phyloP scores from a whole-genome alignment of 2,888 invertebrate genomes.

The Diplolepis rosae region DNA sequence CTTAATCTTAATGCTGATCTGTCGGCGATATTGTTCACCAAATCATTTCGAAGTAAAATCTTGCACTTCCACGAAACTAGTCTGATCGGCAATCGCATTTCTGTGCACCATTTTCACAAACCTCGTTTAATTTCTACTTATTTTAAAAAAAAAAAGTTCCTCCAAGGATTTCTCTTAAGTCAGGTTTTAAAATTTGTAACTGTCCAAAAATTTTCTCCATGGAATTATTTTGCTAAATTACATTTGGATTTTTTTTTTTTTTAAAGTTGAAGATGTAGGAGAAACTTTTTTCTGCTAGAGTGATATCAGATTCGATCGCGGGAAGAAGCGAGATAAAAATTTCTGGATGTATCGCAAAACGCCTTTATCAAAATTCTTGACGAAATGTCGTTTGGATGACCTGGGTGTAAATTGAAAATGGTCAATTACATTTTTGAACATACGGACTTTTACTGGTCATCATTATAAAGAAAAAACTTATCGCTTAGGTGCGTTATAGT shows the following conservation, averaged over 20 bases:
- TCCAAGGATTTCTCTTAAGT: not conserved
- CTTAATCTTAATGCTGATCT: not conserved
- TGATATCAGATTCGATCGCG: not conserved
- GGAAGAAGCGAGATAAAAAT: not conserved
- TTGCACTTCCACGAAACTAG: conserved; percentile 1
- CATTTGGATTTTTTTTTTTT: not conserved
- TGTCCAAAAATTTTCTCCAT: not conserved
- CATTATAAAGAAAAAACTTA: not conserved
- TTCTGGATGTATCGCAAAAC: not conserved
- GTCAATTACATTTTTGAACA: conserved; percentile 45
- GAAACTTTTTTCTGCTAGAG: not conserved
- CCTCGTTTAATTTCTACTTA: not conserved
- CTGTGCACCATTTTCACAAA: conserved; percentile 2
- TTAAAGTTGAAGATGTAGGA: not conserved
- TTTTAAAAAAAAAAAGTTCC: not conserved
- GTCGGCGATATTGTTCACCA: not conserved
- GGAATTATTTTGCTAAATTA: not conserved
- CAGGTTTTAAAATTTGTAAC: not conserved
- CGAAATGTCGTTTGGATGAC: not conserved
- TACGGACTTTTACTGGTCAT: conserved; percentile 30
- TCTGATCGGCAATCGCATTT: conserved; percentile 4
- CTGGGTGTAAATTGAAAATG: conserved; percentile 45
- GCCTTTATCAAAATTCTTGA: not conserved
- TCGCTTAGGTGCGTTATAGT: not conserved
- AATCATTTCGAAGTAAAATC: not conserved